Conservation (phyloP, 2,113 vertebrate genomes). For the Xyliphius kryptos region DNA sequence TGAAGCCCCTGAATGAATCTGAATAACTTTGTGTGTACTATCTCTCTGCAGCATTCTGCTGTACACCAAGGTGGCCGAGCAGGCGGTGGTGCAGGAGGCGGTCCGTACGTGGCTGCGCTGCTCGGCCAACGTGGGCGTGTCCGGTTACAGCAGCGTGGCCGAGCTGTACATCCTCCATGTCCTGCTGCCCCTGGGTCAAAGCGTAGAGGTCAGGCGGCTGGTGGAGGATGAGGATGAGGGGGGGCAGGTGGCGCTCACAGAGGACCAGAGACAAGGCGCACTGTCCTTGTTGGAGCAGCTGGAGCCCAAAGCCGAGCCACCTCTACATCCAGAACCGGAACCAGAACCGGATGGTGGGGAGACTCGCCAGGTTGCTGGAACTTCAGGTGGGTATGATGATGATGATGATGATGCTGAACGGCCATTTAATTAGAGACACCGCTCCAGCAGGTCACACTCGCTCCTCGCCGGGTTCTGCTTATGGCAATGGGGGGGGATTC, state of each 20-base stretch:
- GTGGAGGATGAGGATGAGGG: constrained; percentile 55
- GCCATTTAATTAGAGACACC: too few species aligned
- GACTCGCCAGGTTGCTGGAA: not conserved
- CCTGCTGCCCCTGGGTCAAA: constrained; percentile 70
- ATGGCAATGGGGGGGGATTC: too few species aligned
- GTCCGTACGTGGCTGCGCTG: constrained; percentile 70
- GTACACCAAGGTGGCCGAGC: constrained; percentile 78
- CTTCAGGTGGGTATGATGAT: too few species aligned
- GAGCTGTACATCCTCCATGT: constrained; percentile 75
- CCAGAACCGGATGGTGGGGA: constrained; percentile 18
- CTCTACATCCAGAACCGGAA: not conserved
- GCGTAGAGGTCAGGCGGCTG: constrained; percentile 68
- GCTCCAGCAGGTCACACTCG: too few species aligned
- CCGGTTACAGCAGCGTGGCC: constrained; percentile 61
- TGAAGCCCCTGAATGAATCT: too few species aligned
- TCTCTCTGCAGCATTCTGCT: constrained; percentile 70
- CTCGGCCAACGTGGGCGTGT: constrained; percentile 51
- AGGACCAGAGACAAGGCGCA: constrained; percentile 54
- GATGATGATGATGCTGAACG: too few species aligned
- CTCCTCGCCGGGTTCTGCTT: too few species aligned
- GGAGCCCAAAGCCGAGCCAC: constrained; percentile 10
- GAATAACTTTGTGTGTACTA: not conserved
- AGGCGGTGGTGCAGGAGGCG: constrained; percentile 67
- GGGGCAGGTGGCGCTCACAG: constrained; percentile 49
- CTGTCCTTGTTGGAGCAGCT: constrained; percentile 58